Evolutionary conservation across 1,140 invertebrate genomes (phyloP), one percentile per base, ranked within the genome.

Genomic region (Drosophila rufa): DNA sequence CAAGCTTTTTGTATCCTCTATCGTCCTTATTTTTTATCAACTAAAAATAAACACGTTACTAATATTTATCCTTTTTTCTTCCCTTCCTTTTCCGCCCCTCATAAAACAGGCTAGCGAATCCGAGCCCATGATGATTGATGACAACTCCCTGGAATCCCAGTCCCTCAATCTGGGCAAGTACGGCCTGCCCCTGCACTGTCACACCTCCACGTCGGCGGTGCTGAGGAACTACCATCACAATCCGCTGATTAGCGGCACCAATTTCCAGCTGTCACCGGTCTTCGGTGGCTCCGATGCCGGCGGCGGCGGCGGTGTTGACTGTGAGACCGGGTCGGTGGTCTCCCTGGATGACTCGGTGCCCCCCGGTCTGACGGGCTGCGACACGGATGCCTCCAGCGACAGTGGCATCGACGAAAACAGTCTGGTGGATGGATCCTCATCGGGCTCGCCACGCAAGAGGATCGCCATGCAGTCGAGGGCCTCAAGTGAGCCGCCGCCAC

Each of bases 381-480:
- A 79, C 27, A 78, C 86, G 4, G 91, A 92, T 74, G 84, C 85
- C 11, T 80, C 69, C 43, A 92, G 86, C 65, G 91, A 92, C 50
- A 92, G 90, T 46, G 90, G 91, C 68, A 89, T 92, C 55, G 91
- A 92, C 50, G 91, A 92, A 27, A 80, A 69, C 58, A 85, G 81
- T 53, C 22, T 89, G 42, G 27, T 42, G 7, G 76, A 79, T 14
- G 45, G 47, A 17, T 68, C 69, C 22, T 40, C 43, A 25, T 61
- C 64, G 27, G 50, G 45, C 6, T 82, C 76, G 40, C 74, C 79
- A 6, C 59, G 70, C 7, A 85, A 83, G 48, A 30, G 57, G 61
- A 5, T 51, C 43, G 15, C 15, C 12, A 2, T 30, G 27, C 45
- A n/a, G 3, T 12, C 25, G n/a, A 59, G 53, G 33, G 53, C 30